These are phyloP conservation scores for Ceratothoa steindachneri DNA, from an alignment of 2,888 invertebrate genomes.

Conservation along the genomic window DNA sequence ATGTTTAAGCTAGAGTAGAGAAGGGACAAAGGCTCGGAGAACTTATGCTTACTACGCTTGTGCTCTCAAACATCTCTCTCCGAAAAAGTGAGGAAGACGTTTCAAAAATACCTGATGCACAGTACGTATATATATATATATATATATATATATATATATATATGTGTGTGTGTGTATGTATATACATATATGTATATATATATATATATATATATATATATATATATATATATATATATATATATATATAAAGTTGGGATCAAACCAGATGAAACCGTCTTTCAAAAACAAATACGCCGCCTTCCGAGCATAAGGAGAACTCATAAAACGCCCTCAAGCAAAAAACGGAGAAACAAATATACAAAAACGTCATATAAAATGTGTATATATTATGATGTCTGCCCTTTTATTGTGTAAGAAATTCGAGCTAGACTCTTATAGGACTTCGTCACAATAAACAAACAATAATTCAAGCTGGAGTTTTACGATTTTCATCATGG, in stretches of 20 bases:
- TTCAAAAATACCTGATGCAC: no score
- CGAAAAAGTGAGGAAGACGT: no score
- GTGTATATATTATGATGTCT: background rate
- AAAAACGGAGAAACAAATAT: no score
- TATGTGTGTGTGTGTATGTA: background rate
- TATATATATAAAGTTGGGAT: no score
- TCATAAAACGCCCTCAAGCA: no score
- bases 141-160: background rate
- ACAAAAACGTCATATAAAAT: background rate
- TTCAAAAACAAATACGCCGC: no score
- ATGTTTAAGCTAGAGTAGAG: no score
- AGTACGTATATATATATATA: background rate
- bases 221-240: background rate
- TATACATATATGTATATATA: background rate
- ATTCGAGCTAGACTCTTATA: background rate
- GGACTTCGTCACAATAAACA: slow-evolving; percentile 8
- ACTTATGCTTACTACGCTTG: no score
- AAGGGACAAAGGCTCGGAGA: no score
- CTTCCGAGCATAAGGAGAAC: no score
- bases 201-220: background rate
- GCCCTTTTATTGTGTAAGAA: background rate
- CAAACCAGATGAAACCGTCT: background rate
- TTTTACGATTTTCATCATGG: slow-evolving; percentile 13
- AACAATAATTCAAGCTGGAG: background rate
- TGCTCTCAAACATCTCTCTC: no score